Evolutionary conservation across 2,113 vertebrate species (phyloP), one percentile per base, ranked within the genome.

Genomic region (Cynopterus brachyotis): DNA sequence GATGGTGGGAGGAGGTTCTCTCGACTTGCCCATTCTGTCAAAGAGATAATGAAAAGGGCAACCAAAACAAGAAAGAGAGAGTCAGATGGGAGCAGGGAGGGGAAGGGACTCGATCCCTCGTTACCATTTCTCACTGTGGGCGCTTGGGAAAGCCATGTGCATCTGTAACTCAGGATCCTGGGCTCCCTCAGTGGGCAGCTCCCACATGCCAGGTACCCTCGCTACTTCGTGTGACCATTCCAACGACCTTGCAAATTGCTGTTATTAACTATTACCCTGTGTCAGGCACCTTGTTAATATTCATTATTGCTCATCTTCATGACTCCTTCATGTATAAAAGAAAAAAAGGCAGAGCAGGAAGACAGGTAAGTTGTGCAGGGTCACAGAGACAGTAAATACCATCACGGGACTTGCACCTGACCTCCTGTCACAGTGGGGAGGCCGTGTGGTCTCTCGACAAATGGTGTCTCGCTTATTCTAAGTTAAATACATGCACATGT

Each of bases 401-500:
- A 19, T 13, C 17, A 0, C 28, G 22, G 53, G 35, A 26, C 78
- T 55, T 4, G 12, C n/a, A 30, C 64, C 17, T 12, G 45, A 50
- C 7, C 0, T 6, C 30, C 12, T 0, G 3, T 64, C 57, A 11
- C 2, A 9, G 30, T 1, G 0, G 42, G 47, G 67, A 35, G 35
- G 20, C 45, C 53, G 2, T 0, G 0, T 1, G 28, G 19, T 3
- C 11, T 60, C 70, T 19, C 1, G 7, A 40, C 35, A 72, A 8
- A 37, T 1, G 4, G 30, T 53, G 19, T 15, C 45, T 59, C 47
- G 17, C 0, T 53, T 28, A 9, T n/a, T 53, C 10, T 82, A 22
- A 32, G 22, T 57, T 26, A 47, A 28, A 59, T 0, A 10, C 11
- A 32, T 0, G 0, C 9, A 9, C 2, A 2, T 10, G 24, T 32